These are phyloP conservation scores for Tautogolabrus adspersus DNA, from an alignment of 2,113 vertebrate genomes.

Conservation along the genomic window DNA sequence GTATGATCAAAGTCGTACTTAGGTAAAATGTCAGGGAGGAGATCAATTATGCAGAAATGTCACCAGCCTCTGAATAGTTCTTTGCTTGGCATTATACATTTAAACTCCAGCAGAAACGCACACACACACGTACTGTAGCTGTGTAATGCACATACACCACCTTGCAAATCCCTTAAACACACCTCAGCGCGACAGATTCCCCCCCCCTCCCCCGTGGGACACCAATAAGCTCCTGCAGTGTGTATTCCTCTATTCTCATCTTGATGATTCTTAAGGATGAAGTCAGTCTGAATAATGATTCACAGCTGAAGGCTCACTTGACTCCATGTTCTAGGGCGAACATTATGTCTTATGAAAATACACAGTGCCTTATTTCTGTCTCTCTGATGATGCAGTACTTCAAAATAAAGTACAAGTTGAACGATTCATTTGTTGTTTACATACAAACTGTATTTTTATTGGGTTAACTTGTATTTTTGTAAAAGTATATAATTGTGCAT, in stretches of 20 bases:
- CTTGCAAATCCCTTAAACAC: conserved; percentile 47
- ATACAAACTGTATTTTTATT: neutral
- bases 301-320: conserved; percentile 57
- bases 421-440: neutral
- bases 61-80: conserved; percentile 39
- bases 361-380: neutral
- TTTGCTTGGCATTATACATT: neutral
- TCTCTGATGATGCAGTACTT: neutral
- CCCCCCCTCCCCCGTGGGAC: conserved; percentile 33
- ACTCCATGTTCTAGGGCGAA: conserved; percentile 46
- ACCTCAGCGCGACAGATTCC: conserved; percentile 43
- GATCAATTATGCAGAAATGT: conserved; percentile 87
- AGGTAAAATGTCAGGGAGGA: conserved; percentile 82
- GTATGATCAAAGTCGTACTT: conserved; percentile 52
- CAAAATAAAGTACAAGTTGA: neutral
- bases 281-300: conserved; percentile 55
- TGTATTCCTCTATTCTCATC: conserved; percentile 55
- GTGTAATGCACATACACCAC: conserved; percentile 24
- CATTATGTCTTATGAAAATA: neutral
- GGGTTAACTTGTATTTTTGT: neutral
- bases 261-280: conserved; percentile 58
- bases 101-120: neutral
- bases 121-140: neutral
- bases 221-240: conserved; percentile 59
- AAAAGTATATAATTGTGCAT: neutral